These are phyloP conservation scores for Camelus dromedarius DNA, from an alignment of 2,113 vertebrate species.

Conservation along the genomic window DNA sequence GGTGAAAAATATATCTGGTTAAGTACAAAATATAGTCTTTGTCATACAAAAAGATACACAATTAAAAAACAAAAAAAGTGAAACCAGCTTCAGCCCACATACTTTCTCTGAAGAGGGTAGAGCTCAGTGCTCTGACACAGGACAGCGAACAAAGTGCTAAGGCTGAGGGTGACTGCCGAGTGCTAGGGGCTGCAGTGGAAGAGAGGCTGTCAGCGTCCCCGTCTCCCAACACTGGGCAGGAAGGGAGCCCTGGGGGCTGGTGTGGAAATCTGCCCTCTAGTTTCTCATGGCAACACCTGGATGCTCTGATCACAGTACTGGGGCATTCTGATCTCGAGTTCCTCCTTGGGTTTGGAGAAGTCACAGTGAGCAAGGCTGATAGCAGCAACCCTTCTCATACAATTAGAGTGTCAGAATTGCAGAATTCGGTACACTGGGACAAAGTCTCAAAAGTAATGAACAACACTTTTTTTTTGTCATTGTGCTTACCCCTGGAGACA, in stretches of 20 bases:
- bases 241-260: background rate
- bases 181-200: background rate
- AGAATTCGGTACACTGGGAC: conserved; percentile 28
- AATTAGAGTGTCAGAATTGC: conserved; percentile 8
- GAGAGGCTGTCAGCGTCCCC: background rate
- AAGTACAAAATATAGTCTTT: conserved; percentile 82
- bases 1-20: conserved; percentile 78
- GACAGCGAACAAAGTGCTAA: conserved; percentile 74
- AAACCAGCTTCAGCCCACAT: conserved; percentile 55
- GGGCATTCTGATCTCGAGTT: background rate
- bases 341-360: background rate
- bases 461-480: background rate
- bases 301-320: background rate
- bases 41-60: conserved; percentile 82
- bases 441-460: conserved; percentile 27
- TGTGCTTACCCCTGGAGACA: conserved; percentile 35
- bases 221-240: background rate
- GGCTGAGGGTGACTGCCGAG: background rate
- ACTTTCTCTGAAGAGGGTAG: conserved; percentile 49
- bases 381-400: background rate
- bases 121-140: conserved; percentile 74
- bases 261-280: background rate
- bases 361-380: conserved; percentile 29
- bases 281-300: background rate
- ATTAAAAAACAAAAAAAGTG: conserved; percentile 64